Conservation (phyloP, 2,888 invertebrate genomes). For the Eudasyphora cyanicolor region DNA sequence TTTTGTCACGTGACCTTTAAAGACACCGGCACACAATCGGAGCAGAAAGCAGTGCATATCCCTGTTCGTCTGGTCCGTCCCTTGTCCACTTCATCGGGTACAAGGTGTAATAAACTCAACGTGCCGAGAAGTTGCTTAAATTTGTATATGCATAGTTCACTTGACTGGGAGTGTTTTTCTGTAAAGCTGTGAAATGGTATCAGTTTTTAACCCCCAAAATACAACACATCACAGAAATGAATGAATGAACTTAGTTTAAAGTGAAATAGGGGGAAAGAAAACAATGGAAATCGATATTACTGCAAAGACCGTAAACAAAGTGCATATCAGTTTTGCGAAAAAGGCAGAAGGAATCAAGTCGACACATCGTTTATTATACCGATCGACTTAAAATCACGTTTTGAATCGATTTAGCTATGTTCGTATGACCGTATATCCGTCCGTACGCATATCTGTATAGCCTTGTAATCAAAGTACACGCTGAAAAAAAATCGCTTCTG, state of each 20-base stretch:
- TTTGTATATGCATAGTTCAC: neutral
- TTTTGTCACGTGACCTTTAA: conserved; percentile 62
- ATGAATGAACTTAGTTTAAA: conserved; percentile 18
- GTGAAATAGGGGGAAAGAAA: too few species aligned
- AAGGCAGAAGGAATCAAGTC: neutral
- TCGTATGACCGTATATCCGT: too few species aligned
- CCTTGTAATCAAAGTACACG: too few species aligned
- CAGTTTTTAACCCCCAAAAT: neutral
- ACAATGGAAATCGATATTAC: conserved; percentile 7
- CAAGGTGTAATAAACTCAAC: conserved; percentile 16
- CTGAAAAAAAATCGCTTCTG: too few species aligned
- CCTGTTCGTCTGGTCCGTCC: neutral
- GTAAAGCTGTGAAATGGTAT: neutral
- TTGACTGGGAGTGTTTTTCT: neutral
- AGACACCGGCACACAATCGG: neutral
- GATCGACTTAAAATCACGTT: too few species aligned
- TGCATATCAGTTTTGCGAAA: neutral
- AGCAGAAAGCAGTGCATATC: neutral
- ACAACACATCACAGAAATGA: neutral
- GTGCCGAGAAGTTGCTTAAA: neutral
- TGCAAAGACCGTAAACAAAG: neutral
- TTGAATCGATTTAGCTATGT: too few species aligned
- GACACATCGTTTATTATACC: too few species aligned
- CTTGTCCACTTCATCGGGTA: neutral
- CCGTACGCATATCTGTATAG: too few species aligned